A percentile compares a stretch with the other conserved stretches of the same genome.
These are phyloP conservation scores for Pedetes capensis DNA, from an alignment of 2,113 vertebrate species.

Conservation along the genomic window DNA sequence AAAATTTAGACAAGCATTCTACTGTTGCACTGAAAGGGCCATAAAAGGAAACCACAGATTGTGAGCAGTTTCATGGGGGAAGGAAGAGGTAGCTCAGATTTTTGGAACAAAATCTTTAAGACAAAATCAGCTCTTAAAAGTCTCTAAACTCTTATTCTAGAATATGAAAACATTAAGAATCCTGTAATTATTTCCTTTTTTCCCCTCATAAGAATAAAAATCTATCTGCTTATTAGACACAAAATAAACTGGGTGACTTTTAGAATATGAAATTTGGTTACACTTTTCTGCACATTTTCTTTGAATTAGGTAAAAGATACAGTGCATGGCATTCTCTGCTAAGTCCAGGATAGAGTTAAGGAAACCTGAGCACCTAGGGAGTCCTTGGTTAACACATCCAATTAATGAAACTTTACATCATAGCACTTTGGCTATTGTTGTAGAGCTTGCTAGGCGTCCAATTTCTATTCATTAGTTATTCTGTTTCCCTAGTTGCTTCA, in stretches of 20 bases:
- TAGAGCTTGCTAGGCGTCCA: conserved; percentile 6
- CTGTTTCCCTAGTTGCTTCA: not conserved
- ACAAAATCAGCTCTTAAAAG: not conserved
- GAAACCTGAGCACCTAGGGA: not conserved
- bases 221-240: not conserved
- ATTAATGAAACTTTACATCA: conserved; percentile 57
- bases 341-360: conserved; percentile 2
- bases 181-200: not conserved
- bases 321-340: not conserved
- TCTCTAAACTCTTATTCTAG: not conserved
- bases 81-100: not conserved
- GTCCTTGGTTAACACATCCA: conserved; percentile 47
- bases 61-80: not conserved
- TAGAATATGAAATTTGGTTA: not conserved
- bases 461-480: conserved; percentile 55
- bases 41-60: not conserved
- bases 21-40: not conserved
- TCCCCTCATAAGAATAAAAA: not conserved
- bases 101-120: not conserved
- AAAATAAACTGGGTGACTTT: not conserved
- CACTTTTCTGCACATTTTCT: not conserved
- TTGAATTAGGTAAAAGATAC: not conserved
- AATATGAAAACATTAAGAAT: conserved; percentile 18
- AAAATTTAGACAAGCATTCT: conserved; percentile 12
- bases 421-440: conserved; percentile 45